phyloP scores from a whole-genome alignment of 2,113 vertebrate genomes.

The Cryptoleucopteryx plumbea region DNA sequence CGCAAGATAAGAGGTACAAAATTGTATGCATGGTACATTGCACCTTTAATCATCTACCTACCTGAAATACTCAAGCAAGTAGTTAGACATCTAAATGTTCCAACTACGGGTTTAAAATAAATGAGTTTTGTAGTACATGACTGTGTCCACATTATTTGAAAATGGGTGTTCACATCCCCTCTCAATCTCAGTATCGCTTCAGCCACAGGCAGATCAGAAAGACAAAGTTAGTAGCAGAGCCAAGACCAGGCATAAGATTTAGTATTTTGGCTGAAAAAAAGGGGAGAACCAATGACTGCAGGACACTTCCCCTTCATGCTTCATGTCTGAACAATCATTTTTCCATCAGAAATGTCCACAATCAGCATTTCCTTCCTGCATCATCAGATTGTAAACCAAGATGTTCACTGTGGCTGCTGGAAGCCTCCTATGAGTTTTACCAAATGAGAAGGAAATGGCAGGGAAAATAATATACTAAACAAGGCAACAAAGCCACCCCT shows the following conservation, averaged over 20 bases:
- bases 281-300: neutral
- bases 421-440: neutral
- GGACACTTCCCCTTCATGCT: neutral
- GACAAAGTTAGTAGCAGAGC: neutral
- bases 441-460: neutral
- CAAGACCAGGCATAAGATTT: neutral
- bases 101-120: slow-evolving; percentile 19
- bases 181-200: neutral
- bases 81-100: slow-evolving; percentile 56
- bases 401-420: neutral
- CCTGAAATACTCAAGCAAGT: slow-evolving; percentile 27
- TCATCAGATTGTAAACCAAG: neutral
- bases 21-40: slow-evolving; percentile 56
- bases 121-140: slow-evolving; percentile 34
- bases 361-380: neutral
- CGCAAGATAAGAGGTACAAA: slow-evolving; percentile 8
- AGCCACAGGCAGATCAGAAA: neutral
- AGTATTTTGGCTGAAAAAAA: neutral
- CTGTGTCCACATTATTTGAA: neutral
- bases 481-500: neutral
- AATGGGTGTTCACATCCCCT: neutral
- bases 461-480: neutral
- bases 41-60: slow-evolving; percentile 63
- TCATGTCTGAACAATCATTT: neutral
- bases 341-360: neutral